A percentile compares a stretch with the other conserved stretches of the same genome.
phyloP scores from a whole-genome alignment of 2,113 vertebrate species.

The Cyprinodon brontotheroides region DNA sequence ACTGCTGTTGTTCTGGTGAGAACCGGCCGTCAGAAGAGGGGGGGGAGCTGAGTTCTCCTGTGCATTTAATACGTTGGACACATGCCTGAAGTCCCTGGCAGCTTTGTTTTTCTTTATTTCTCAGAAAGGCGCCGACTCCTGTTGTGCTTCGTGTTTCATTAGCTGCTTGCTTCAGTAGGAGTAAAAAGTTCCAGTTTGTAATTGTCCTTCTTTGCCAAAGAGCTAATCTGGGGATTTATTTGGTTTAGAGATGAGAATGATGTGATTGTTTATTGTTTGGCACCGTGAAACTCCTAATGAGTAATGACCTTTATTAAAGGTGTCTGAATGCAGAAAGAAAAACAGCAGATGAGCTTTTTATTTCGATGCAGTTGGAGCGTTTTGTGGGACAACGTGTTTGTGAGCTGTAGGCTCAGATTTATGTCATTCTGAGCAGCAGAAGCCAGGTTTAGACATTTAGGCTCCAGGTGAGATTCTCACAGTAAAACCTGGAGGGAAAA shows the following conservation, averaged over 20 bases:
- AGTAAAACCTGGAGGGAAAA: too few species aligned
- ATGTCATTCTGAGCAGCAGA: neutral
- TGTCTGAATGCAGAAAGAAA: neutral
- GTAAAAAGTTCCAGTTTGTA: slow-evolving; percentile 19
- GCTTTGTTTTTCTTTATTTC: slow-evolving; percentile 8
- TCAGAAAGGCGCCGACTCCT: slow-evolving; percentile 10
- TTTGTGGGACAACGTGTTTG: neutral
- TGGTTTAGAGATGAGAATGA: slow-evolving; percentile 2
- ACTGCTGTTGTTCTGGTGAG: slow-evolving; percentile 63
- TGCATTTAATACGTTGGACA: slow-evolving; percentile 38
- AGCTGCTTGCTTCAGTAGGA: neutral
- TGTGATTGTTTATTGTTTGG: neutral
- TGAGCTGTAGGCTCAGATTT: neutral
- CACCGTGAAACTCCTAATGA: too few species aligned
- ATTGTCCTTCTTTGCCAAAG: slow-evolving; percentile 9
- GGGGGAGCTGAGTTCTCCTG: slow-evolving; percentile 45
- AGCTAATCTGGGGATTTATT: neutral
- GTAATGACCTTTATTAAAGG: too few species aligned
- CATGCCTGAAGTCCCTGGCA: slow-evolving; percentile 22
- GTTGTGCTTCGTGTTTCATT: slow-evolving; percentile 7
- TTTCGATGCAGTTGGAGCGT: neutral
- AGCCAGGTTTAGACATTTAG: too few species aligned
- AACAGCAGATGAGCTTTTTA: neutral
- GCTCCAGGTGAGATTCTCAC: too few species aligned
- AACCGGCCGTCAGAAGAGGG: slow-evolving; percentile 47